Conservation (phyloP, 2,888 invertebrate genomes). For the Copidosoma aretas region DNA sequence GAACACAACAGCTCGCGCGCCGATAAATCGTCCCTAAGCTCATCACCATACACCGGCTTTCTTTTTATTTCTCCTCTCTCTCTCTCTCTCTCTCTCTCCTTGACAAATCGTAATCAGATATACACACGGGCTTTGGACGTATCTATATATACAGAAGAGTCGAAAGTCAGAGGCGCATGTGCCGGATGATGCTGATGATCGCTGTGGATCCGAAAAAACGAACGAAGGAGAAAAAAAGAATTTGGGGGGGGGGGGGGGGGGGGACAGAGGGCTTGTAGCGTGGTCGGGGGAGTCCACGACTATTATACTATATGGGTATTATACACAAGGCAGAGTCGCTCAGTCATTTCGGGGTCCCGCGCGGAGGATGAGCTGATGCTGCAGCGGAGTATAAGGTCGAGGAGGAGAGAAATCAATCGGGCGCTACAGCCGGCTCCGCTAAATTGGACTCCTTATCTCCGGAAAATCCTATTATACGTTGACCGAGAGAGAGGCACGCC, state of each 20-base stretch:
- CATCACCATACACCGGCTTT: too few species aligned
- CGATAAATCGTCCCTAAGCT: too few species aligned
- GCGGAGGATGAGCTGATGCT: neutral
- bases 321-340: constrained; percentile 4
- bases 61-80: too few species aligned
- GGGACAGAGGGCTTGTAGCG: too few species aligned
- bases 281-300: too few species aligned
- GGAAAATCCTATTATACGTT: constrained; percentile 39
- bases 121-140: neutral
- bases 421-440: constrained; percentile 17
- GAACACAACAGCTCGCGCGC: too few species aligned
- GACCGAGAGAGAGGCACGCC: neutral
- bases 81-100: neutral
- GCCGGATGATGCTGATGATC: constrained; percentile 7
- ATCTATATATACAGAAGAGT: neutral
- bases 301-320: too few species aligned
- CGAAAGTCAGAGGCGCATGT: neutral
- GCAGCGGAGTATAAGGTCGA: neutral
- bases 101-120: constrained; percentile 41
- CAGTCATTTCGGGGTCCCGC: constrained; percentile 6
- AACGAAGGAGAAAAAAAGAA: too few species aligned
- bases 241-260: too few species aligned
- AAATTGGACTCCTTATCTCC: constrained; percentile 39
- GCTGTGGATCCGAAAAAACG: neutral
- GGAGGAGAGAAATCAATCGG: constrained; percentile 19